Evolutionary conservation across 1,140 invertebrate genomes (phyloP).

Genomic region (Drusus annulatus): DNA sequence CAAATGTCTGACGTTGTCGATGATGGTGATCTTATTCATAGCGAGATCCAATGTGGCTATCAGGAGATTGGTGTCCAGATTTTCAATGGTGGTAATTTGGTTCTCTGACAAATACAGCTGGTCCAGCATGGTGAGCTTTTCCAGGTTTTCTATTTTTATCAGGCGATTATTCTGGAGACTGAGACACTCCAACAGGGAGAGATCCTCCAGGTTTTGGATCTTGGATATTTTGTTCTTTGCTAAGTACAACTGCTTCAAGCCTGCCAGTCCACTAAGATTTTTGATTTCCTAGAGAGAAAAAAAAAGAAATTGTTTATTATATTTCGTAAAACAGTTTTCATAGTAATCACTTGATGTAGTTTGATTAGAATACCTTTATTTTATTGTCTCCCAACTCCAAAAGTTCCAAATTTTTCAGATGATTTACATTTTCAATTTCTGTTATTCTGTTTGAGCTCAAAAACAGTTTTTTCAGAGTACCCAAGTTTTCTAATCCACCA

Average conservation of each 20-base stretch:
- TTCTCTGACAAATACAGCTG: conserved; percentile 97
- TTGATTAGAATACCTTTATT: conserved; percentile 78
- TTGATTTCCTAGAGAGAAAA: conserved; percentile 82
- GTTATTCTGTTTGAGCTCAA: conserved; percentile 94
- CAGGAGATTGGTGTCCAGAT: conserved; percentile 78
- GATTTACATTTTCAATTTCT: conserved; percentile 92
- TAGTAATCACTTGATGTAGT: no score
- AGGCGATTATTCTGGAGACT: conserved; percentile 95
- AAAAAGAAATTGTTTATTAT: not conserved
- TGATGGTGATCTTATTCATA: conserved; percentile 86
- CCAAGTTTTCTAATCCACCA: conserved; percentile 85
- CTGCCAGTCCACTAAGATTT: conserved; percentile 84
- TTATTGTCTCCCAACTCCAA: conserved; percentile 97
- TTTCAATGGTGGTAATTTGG: conserved; percentile 85
- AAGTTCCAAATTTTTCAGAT: conserved; percentile 85
- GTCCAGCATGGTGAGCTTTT: conserved; percentile 81
- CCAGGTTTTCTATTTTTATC: conserved; percentile 89
- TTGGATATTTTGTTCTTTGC: conserved; percentile 97
- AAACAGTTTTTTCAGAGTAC: conserved; percentile 90
- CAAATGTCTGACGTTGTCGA: conserved; percentile 87
- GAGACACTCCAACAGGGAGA: conserved; percentile 85
- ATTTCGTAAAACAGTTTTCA: not conserved
- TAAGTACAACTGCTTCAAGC: conserved; percentile 86
- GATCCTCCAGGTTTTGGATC: conserved; percentile 88
- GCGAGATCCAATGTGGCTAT: conserved; percentile 93